A percentile compares a stretch with the other conserved stretches of the same genome.
phyloP scores from a whole-genome alignment of 2,888 invertebrate species.

The Selenia dentaria region DNA sequence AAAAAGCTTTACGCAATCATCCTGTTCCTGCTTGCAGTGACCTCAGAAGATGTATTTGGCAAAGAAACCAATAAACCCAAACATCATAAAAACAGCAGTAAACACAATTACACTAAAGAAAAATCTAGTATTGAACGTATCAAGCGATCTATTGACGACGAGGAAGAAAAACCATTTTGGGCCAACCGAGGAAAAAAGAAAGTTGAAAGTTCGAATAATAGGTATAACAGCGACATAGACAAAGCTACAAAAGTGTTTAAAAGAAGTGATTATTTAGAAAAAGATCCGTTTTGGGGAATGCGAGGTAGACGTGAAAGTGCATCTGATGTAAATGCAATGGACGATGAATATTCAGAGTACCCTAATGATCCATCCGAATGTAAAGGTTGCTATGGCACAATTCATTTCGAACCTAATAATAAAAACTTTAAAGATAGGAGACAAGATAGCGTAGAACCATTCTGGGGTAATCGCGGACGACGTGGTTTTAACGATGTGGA shows the following conservation, averaged over 20 bases:
- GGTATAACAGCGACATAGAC: slow-evolving; percentile 34
- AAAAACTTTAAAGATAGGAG: slow-evolving; percentile 31
- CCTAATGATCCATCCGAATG: slow-evolving; percentile 27
- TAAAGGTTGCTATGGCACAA: slow-evolving; percentile 43
- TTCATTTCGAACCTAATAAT: slow-evolving; percentile 23
- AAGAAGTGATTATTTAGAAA: slow-evolving; percentile 39
- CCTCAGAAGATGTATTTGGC: slow-evolving; percentile 53
- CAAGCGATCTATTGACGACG: slow-evolving; percentile 58
- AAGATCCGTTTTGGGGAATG: slow-evolving; percentile 72
- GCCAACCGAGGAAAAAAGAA: slow-evolving; percentile 54
- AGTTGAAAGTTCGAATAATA: slow-evolving; percentile 29
- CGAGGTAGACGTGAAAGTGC: slow-evolving; percentile 62
- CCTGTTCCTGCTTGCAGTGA: slow-evolving; percentile 53
- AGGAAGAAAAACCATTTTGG: slow-evolving; percentile 55
- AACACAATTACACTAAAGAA: slow-evolving; percentile 41
- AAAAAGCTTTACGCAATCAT: slow-evolving; percentile 52
- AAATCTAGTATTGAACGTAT: slow-evolving; percentile 48
- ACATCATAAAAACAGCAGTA: slow-evolving; percentile 42
- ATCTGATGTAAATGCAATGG: slow-evolving; percentile 45
- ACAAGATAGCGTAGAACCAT: slow-evolving; percentile 52
- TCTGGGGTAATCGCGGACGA: slow-evolving; percentile 57
- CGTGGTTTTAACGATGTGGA: slow-evolving; percentile 43
- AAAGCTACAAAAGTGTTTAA: slow-evolving; percentile 37
- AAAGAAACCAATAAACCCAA: slow-evolving; percentile 56
- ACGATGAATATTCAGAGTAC: slow-evolving; percentile 36